A percentile compares a stretch with the other conserved stretches of the same genome.
Evolutionary conservation across 2,113 vertebrate genomes (phyloP).

Genomic region (Centropristis striata): DNA sequence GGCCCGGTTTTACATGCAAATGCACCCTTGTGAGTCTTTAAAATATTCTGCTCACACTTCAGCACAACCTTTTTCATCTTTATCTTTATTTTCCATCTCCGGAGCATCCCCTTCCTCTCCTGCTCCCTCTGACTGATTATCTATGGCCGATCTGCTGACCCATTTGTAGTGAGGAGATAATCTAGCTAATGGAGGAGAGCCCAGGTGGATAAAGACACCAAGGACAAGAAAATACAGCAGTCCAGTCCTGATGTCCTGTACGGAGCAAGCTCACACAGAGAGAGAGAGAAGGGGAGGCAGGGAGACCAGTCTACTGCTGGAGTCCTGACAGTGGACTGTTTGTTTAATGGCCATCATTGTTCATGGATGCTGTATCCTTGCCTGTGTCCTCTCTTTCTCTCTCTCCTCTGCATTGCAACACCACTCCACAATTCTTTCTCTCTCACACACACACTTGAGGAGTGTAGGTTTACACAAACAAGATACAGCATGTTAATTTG

Average conservation of each 20-base stretch:
- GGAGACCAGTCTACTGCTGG: background rate
- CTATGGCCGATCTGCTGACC: slow-evolving; percentile 56
- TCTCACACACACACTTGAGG: background rate
- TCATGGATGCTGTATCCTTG: slow-evolving; percentile 51
- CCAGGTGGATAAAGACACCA: slow-evolving; percentile 37
- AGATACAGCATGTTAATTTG: background rate
- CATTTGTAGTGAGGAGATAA: slow-evolving; percentile 54
- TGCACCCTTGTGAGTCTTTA: background rate
- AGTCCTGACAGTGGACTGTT: slow-evolving; percentile 25
- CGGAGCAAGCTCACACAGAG: background rate
- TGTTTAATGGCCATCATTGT: slow-evolving; percentile 57
- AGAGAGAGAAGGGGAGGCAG: background rate
- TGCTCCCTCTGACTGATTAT: slow-evolving; percentile 36
- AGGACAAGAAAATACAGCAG: slow-evolving; percentile 27
- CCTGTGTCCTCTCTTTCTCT: slow-evolving; percentile 27
- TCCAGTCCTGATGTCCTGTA: background rate
- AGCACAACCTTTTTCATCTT: background rate
- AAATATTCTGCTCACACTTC: slow-evolving; percentile 10
- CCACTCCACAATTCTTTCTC: background rate
- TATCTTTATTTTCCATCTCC: slow-evolving; percentile 5
- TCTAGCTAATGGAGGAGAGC: slow-evolving; percentile 69
- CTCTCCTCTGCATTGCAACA: background rate
- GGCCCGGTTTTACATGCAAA: background rate
- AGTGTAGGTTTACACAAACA: background rate
- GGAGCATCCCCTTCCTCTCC: background rate